These are phyloP conservation scores for Anaspis maculata DNA, from an alignment of 2,888 invertebrate genomes.

Conservation along the genomic window DNA sequence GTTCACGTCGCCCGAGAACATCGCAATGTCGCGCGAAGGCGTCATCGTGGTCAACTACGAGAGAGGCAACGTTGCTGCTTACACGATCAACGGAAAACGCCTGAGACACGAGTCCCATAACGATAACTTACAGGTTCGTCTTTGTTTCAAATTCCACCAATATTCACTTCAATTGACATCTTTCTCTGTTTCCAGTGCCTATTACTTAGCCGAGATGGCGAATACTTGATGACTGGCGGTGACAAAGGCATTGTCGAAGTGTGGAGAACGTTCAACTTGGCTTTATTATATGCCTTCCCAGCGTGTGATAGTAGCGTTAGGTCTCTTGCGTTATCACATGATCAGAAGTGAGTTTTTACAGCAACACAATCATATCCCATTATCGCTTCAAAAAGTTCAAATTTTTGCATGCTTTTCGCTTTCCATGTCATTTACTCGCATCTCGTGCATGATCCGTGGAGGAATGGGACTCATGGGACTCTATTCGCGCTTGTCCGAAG, in stretches of 20 bases:
- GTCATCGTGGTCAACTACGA: constrained; percentile 92
- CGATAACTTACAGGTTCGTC: constrained; percentile 82
- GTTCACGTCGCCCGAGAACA: constrained; percentile 72
- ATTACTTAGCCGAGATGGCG: constrained; percentile 93
- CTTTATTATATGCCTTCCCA: constrained; percentile 95
- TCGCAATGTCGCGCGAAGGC: constrained; percentile 93
- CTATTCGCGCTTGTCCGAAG: no score
- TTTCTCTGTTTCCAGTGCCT: constrained; percentile 65
- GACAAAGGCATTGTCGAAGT: constrained; percentile 97
- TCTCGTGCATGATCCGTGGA: no score
- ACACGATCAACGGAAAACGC: constrained; percentile 87
- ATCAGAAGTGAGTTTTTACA: constrained; percentile 95
- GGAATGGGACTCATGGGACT: no score
- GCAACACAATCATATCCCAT: no score
- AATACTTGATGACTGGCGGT: constrained; percentile 96
- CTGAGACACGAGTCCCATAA: constrained; percentile 86
- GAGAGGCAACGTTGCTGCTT: constrained; percentile 85
- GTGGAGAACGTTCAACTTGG: constrained; percentile 95
- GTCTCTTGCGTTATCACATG: constrained; percentile 92
- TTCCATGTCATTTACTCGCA: no score
- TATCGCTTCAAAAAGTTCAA: constrained; percentile 3
- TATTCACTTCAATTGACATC: no score
- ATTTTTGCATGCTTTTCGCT: no score
- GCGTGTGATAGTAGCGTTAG: constrained; percentile 92
- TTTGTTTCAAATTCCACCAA: no score